Evolutionary conservation across 2,888 invertebrate genomes (phyloP).

Genomic region (Vanessa cardui): DNA sequence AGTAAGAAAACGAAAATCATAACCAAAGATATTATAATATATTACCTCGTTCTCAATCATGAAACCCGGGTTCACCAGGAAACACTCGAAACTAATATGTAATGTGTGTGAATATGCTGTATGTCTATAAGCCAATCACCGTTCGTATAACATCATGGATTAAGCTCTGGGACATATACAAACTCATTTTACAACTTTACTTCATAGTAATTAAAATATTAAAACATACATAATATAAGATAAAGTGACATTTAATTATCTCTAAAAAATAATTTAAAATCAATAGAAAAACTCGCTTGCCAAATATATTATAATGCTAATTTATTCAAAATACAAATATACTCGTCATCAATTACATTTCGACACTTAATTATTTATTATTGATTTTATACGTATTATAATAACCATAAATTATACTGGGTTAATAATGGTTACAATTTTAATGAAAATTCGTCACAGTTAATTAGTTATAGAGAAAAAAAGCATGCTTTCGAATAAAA

Average conservation of each 20-base stretch:
- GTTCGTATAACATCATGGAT: too few relatives aligned
- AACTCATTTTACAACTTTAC: too few relatives aligned
- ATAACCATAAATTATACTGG: slow-evolving; percentile 32
- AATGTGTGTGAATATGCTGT: too few relatives aligned
- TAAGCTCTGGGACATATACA: too few relatives aligned
- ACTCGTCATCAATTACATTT: slow-evolving; percentile 34
- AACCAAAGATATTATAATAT: too few relatives aligned
- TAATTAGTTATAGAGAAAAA: slow-evolving; percentile 14
- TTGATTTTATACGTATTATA: slow-evolving; percentile 35
- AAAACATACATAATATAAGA: not conserved
- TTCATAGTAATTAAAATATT: too few relatives aligned
- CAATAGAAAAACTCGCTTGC: slow-evolving; percentile 2
- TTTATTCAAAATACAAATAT: slow-evolving; percentile 34
- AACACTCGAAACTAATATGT: too few relatives aligned
- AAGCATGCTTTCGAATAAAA: slow-evolving; percentile 4
- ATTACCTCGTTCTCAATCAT: too few relatives aligned
- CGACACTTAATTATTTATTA: slow-evolving; percentile 40
- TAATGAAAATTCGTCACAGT: slow-evolving; percentile 30
- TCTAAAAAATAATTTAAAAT: slow-evolving; percentile 1
- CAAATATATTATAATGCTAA: slow-evolving; percentile 31
- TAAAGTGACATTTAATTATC: not conserved
- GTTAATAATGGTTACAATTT: slow-evolving; percentile 29
- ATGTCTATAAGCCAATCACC: too few relatives aligned
- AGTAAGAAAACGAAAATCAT: too few relatives aligned
- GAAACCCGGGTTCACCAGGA: too few relatives aligned